Evolutionary conservation across 2,797 vertebrate species (phyloP).

Genomic region (Tragelaphus oryx): DNA sequence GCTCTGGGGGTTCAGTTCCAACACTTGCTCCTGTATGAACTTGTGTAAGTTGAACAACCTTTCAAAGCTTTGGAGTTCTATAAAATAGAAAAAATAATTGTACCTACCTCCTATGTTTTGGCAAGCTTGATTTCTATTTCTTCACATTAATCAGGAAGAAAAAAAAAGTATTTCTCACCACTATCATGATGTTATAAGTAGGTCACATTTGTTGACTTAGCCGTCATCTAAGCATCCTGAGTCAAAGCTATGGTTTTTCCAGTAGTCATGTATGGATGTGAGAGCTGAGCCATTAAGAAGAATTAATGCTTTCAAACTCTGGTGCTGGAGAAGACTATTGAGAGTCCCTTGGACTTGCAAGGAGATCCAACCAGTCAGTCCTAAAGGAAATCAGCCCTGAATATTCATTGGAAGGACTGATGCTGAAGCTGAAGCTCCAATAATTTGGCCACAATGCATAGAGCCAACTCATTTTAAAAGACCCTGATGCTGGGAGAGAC

Average conservation of each 20-base stretch:
- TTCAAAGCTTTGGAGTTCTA: not conserved
- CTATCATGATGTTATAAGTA: not conserved
- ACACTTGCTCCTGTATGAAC: not conserved
- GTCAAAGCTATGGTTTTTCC: not conserved
- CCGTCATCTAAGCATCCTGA: not conserved
- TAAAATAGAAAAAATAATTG: not conserved
- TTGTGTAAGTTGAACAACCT: not conserved
- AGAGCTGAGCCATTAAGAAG: not conserved
- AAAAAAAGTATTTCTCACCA: not conserved
- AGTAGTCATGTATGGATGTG: not conserved
- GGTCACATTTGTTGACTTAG: not conserved
- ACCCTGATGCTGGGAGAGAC: too few species aligned
- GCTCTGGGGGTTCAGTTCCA: not conserved
- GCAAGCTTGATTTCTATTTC: not conserved
- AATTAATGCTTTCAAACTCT: not conserved
- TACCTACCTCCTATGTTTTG: not conserved
- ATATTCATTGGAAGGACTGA: too few species aligned
- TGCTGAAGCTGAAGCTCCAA: too few species aligned
- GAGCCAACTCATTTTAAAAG: too few species aligned
- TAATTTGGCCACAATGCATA: too few species aligned
- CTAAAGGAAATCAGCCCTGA: not conserved
- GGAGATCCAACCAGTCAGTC: not conserved
- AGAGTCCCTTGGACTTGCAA: not conserved
- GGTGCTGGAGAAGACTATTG: not conserved
- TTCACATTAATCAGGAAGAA: not conserved